These are phyloP conservation scores for Poecilus cupreus DNA, from an alignment of 2,888 invertebrate genomes.

Conservation along the genomic window DNA sequence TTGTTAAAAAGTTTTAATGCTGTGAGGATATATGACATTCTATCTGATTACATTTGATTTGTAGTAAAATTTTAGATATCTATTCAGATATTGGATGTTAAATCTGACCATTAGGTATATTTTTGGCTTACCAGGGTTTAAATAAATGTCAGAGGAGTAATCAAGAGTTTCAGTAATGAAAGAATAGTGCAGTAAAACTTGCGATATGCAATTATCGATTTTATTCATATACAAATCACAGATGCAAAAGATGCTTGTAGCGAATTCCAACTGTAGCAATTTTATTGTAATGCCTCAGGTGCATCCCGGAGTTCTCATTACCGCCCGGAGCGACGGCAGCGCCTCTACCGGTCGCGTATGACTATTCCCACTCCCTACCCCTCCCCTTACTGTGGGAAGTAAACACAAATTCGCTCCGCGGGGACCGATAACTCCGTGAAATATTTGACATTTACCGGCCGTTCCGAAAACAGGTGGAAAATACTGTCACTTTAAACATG, in stretches of 20 bases:
- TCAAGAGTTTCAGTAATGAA: too few relatives aligned
- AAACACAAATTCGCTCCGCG: slow-evolving; percentile 52
- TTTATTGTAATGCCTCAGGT: slow-evolving; percentile 57
- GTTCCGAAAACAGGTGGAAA: slow-evolving; percentile 69
- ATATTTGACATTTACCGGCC: slow-evolving; percentile 59
- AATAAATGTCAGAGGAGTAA: too few relatives aligned
- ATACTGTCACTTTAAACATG: slow-evolving; percentile 68
- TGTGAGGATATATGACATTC: too few relatives aligned
- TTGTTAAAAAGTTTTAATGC: too few relatives aligned
- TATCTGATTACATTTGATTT: too few relatives aligned
- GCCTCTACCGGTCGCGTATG: slow-evolving; percentile 48
- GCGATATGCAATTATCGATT: neutral
- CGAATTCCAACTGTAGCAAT: slow-evolving; percentile 29
- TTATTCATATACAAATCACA: slow-evolving; percentile 1
- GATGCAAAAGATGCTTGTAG: slow-evolving; percentile 6
- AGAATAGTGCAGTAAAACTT: too few relatives aligned
- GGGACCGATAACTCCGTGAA: slow-evolving; percentile 55
- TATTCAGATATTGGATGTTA: too few relatives aligned
- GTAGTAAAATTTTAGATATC: too few relatives aligned
- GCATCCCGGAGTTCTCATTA: slow-evolving; percentile 50
- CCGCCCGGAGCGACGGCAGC: slow-evolving; percentile 12
- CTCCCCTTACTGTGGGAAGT: slow-evolving; percentile 17
- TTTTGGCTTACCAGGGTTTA: too few relatives aligned
- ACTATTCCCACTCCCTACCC: neutral
- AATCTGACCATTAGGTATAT: too few relatives aligned